A percentile compares a stretch with the other conserved stretches of the same genome.
Evolutionary conservation across 2,113 vertebrate species (phyloP).

Genomic region (Jacana jacana): DNA sequence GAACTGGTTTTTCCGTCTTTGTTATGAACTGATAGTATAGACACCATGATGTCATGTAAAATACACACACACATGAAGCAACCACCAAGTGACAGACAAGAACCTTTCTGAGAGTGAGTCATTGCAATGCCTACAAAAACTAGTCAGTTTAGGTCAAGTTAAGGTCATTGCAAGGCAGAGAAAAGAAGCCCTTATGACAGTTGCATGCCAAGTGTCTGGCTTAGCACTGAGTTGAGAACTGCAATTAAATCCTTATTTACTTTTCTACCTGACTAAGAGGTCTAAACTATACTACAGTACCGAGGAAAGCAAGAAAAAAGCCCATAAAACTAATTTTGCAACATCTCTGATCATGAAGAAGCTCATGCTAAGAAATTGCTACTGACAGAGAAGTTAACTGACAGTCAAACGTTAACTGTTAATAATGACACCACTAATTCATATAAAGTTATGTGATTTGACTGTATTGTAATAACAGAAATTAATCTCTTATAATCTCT

Average conservation of each 20-base stretch:
- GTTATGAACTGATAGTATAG: neutral
- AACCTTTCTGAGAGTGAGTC: neutral
- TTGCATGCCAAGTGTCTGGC: neutral
- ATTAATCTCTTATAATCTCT: neutral
- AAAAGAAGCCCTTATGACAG: neutral
- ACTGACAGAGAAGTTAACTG: too few species aligned
- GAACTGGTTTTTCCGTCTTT: neutral
- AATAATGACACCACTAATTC: neutral
- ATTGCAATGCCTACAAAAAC: neutral
- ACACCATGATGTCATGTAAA: neutral
- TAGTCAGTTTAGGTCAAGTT: constrained; percentile 9
- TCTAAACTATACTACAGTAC: neutral
- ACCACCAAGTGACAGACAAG: neutral
- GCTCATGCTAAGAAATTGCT: neutral
- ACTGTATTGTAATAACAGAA: neutral
- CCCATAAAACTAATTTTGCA: neutral
- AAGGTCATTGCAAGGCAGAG: constrained; percentile 18
- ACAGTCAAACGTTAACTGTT: neutral
- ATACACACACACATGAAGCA: neutral
- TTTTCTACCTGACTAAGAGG: neutral
- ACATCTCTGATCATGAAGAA: constrained; percentile 1
- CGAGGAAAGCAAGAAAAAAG: neutral
- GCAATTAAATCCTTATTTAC: neutral
- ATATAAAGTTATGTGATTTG: neutral
- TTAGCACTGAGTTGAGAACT: neutral